Evolutionary conservation across 1,140 invertebrate species (phyloP).

Genomic region (Colletes latitarsis): DNA sequence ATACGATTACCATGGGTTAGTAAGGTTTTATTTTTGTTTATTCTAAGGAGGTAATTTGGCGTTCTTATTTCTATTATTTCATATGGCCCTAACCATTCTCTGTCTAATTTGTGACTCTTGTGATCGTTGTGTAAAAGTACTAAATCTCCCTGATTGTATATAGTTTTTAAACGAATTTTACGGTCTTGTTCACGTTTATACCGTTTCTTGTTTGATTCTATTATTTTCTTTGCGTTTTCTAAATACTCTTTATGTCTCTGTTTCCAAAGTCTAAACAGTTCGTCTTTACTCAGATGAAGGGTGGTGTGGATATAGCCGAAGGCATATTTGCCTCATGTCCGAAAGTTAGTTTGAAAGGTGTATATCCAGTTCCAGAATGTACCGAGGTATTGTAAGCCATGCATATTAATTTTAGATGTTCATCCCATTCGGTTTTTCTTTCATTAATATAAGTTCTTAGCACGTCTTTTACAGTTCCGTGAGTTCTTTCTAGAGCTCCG

Average conservation of each 20-base stretch:
- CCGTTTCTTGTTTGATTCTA: background rate
- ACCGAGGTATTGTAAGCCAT: slow-evolving; percentile 5
- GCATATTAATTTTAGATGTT: background rate
- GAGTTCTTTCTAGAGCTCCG: slow-evolving; percentile 19
- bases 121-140: background rate
- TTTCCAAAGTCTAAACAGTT: background rate
- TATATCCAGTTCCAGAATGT: background rate
- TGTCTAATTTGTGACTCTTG: background rate
- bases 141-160: background rate
- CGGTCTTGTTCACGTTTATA: background rate
- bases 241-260: background rate
- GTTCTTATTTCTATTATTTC: background rate
- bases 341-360: background rate
- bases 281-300: background rate
- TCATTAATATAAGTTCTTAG: background rate
- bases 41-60: too few relatives aligned
- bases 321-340: slow-evolving; percentile 6
- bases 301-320: background rate
- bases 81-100: background rate
- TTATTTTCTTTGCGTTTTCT: background rate
- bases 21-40: too few relatives aligned
- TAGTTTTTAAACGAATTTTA: background rate
- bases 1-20: too few relatives aligned
- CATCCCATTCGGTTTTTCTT: background rate
- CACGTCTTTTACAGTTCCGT: background rate